Percentiles rank a stretch among this genome's conserved stretches.
phyloP scores from a whole-genome alignment of 2,888 invertebrate species.

The Nomada fabriciana region DNA sequence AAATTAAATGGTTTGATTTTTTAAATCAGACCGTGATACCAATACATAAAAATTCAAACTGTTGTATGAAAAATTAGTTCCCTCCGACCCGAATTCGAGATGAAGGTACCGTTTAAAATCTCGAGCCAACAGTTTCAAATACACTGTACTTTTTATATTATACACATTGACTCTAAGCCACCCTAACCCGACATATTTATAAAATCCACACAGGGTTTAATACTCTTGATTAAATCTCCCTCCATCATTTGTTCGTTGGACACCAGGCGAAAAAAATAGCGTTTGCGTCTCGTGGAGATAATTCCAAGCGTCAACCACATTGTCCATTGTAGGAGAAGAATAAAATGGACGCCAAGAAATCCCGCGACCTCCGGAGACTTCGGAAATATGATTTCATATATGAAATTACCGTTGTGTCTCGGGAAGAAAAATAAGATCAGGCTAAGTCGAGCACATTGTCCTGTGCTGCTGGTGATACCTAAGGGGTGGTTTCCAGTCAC shows the following conservation, averaged over 20 bases:
- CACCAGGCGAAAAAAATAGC: too few relatives aligned
- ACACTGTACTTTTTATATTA: too few relatives aligned
- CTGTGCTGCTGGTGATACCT: conserved; percentile 55
- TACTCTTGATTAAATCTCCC: background rate
- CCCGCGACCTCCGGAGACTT: conserved; percentile 30
- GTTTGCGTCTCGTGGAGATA: background rate
- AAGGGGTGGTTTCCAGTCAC: conserved; percentile 70
- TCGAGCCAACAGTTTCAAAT: too few relatives aligned
- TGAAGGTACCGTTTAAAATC: too few relatives aligned
- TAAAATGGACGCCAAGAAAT: conserved; percentile 19
- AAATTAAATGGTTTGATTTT: too few relatives aligned
- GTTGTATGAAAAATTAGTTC: too few relatives aligned
- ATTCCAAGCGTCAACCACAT: background rate
- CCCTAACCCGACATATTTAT: too few relatives aligned
- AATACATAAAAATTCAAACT: too few relatives aligned
- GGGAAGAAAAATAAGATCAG: conserved; percentile 64
- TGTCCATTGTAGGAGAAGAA: conserved; percentile 18
- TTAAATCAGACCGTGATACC: too few relatives aligned
- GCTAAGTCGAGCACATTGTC: conserved; percentile 66
- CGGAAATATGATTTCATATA: conserved; percentile 65
- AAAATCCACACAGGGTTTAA: too few relatives aligned
- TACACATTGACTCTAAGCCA: too few relatives aligned
- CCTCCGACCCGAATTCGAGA: too few relatives aligned
- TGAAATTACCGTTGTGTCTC: conserved; percentile 62
- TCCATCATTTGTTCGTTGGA: background rate